A percentile compares a stretch with the other conserved stretches of the same genome.
These are phyloP conservation scores for Pachymerium ferrugineum DNA, from an alignment of 2,888 invertebrate species.

Conservation along the genomic window DNA sequence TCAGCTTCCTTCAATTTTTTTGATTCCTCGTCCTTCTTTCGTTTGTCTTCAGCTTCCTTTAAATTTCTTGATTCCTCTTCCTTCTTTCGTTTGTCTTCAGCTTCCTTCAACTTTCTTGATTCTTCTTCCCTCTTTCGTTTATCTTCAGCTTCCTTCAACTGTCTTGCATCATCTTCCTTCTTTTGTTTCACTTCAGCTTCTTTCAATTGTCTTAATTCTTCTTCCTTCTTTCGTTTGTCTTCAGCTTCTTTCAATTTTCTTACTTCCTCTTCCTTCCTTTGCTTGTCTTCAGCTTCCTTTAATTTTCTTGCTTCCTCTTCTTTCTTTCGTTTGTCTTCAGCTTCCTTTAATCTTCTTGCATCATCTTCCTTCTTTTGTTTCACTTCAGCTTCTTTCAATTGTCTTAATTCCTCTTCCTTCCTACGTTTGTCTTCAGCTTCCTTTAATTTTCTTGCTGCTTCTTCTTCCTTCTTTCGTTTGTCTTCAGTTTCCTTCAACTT, in stretches of 20 bases:
- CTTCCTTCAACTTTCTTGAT: background rate
- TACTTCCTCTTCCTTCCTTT: background rate
- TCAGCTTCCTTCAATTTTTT: background rate
- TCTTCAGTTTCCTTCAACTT: background rate
- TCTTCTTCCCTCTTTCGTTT: background rate
- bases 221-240: background rate
- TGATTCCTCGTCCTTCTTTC: background rate
- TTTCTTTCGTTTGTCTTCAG: too few relatives aligned
- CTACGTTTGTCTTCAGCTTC: background rate
- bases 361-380: too few relatives aligned
- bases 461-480: background rate
- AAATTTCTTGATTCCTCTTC: too few relatives aligned
- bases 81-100: background rate
- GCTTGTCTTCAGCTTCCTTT: background rate
- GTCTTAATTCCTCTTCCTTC: background rate
- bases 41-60: background rate
- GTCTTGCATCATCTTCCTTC: too few relatives aligned
- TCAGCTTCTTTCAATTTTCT: background rate
- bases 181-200: too few relatives aligned
- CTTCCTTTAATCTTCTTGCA: too few relatives aligned
- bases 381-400: too few relatives aligned
- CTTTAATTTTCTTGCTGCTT: background rate
- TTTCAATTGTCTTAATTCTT: too few relatives aligned
- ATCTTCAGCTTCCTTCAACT: too few relatives aligned
- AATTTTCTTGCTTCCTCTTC: background rate